Base-by-base conservation (phyloP, 2,888 invertebrate genomes). In the Craniophora ligustri region DNA sequence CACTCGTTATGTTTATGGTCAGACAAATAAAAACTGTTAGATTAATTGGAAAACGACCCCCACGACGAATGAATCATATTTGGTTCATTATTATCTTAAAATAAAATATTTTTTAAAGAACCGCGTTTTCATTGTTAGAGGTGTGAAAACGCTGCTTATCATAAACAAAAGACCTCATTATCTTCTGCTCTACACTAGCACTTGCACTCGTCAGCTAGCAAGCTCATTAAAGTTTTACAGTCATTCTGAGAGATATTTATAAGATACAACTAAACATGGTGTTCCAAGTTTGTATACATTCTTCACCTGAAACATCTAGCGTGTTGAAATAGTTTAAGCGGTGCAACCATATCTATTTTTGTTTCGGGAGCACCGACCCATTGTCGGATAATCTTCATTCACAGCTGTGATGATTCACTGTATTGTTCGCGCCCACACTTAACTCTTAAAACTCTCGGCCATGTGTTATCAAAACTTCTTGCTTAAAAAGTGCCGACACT, bases 341-440 rank as follows among this genome's bases (percentile, higher is more conserved):
- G 72, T 76, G 69, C 70, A 79, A 85, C 79, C 81, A 79, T 76
- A 65, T 86, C 84, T 90, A 89, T 89, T 89, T 89, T 78, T 63
- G 78, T 81, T 82, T 80, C 61, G 85, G 81, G 88, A 86, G 79
- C 89, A 84, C 78, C 84, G 86, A 88, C 86, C 87, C 78, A 84
- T 74, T 83, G 81, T 83, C 82, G 84, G 79, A 81, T 79, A 86
- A 79, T 78, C 76, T 85, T 86, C 82, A 87, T 85, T 87, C 86
- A 86, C 83, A 81, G 79, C 78, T 81, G 78, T 69, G 73, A 84
- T 89, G 89, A 89, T 86, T 90, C 90, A 89, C 76, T 66, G 78
- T 74, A 87, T 89, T 89, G 87, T 89, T 83, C 77, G 73, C 82
- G 78, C 87, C 86, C 79, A 85, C 85, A 77, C 82, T 79, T 77